Base-by-base conservation (phyloP, 1,140 invertebrate genomes). In the Drosophila equinoxialis region DNA sequence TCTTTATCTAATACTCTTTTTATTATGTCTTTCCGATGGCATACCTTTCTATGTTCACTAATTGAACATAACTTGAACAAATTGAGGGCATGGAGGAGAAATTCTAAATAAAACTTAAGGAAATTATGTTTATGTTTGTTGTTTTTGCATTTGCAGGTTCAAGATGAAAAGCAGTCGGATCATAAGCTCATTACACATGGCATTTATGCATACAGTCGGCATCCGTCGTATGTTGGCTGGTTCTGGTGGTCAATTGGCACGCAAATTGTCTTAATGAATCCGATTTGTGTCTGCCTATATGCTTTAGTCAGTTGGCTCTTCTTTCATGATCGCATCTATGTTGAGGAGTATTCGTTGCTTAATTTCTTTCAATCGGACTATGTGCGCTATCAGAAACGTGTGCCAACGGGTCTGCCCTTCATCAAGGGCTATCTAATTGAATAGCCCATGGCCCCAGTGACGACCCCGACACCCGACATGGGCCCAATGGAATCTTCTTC, bases 181-280 rank as follows among this genome's bases (percentile, higher is more conserved):
- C 99, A 99, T 90, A 90, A 94, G 72, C 93, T 99, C n/a, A 95
- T 99, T 1, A 99, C 98, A 0, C 93, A 95, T 86, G 99, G 99
- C 1, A 93, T 99, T 5, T 99, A 99, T 90, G 93, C 93, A 1
- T 91, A 95, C 11, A 96, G 95, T 70, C 94, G 96, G 14, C 98
- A 99, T 94, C 98, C 98, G 0, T 97, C 97, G 77, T 99, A 99
- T 93, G 97, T 99, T 2, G 99, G 99, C 3, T 99, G 99, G 99
- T 99, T 99, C 94, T 98, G 97, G 93, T 99, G 99, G 98, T 97
- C 97, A 7, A 95, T 99, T 71, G 98, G 98, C 11, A 99, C 98
- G 33, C 99, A 99, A 95, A 95, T 98, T 13, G 95, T 98, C 61
- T 93, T 99, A 0, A 93, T 97, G 60, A 99, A 99, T 93, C 98